Base-by-base conservation (phyloP, 35 echinoderm and acorn worm species). In the Apostichopus parvimensis region DNA sequence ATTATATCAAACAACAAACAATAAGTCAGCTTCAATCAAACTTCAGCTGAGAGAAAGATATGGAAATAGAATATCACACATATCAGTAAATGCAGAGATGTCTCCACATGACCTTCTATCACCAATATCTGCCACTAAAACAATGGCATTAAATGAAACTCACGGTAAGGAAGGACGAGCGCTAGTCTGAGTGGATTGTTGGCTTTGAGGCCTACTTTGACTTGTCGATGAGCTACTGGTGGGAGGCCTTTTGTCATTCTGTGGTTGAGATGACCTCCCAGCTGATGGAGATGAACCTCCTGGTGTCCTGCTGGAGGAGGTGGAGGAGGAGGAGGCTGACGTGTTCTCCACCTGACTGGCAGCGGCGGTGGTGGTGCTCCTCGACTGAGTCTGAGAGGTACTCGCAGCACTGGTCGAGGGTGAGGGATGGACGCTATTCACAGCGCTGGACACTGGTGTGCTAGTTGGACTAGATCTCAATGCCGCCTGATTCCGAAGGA, bases 341-440 rank as follows among this genome's bases (percentile, higher is more conserved):
- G 85, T 58, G 15, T 24, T 52, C 13, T 57, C 64, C 20, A 24
- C 85, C 85, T 28, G 59, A 21, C 64, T 55, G 57, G n/a, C 23
- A 22, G 85, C 85, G 14, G 85, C 57, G 52, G 85, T 87, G 12
- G 57, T 68, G 54, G 85, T 65, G 57, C 85, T 87, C 6, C 54
- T 55, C 5, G 85, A 87, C 85, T 65, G 92, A 11, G 81, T 82
- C 92, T 93, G 92, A 25, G 80, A 65, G 18, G 92, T 87, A 66
- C 80, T 93, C 28, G 92, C 18, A 55, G 82, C 82, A 86, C 79
- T 92, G 4, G 79, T 70, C 4, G 88, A 22, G 18, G 88, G 77
- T 20, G 66, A 91, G 88, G 6, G 54, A 53, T 58, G 45, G 81
- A 70, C 55, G 84, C 77, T 78, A 84, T 24, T 89, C 76, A 73